Evolutionary conservation across 2,113 vertebrate species (phyloP).

Genomic region (Nipponia nippon): DNA sequence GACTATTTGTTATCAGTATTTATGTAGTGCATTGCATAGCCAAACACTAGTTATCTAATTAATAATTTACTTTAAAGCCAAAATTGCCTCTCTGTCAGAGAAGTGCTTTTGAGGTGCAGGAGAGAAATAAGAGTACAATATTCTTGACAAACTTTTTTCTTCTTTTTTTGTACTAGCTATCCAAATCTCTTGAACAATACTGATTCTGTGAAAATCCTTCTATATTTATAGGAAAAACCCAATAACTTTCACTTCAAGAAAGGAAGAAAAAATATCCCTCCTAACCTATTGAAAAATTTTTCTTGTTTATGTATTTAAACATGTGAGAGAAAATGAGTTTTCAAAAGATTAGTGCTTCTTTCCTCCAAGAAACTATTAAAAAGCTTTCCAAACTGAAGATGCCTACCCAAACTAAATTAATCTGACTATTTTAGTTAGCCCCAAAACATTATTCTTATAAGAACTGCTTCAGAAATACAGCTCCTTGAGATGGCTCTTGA

Average conservation of each 20-base stretch:
- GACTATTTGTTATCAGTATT: not conserved
- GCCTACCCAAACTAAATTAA: not conserved
- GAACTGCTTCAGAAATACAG: not conserved
- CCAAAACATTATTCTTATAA: not conserved
- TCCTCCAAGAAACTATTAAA: not conserved
- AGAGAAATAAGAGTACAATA: not conserved
- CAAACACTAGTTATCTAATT: not conserved
- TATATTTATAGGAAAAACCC: not conserved
- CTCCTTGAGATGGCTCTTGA: not conserved
- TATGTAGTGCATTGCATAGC: not conserved
- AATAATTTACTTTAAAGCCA: not conserved
- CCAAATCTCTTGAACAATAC: not conserved
- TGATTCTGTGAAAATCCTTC: not conserved
- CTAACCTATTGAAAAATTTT: not conserved
- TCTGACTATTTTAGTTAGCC: not conserved
- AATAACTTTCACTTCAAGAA: not conserved
- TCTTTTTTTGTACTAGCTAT: not conserved
- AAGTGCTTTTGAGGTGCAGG: not conserved
- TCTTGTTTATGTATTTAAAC: not conserved
- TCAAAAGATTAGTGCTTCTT: not conserved
- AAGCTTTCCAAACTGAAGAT: not conserved
- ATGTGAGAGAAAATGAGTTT: not conserved
- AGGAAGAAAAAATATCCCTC: not conserved
- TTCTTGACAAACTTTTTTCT: not conserved
- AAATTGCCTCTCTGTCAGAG: not conserved